Conservation (phyloP, 2,888 invertebrate species). For the Hemaris fuciformis region DNA sequence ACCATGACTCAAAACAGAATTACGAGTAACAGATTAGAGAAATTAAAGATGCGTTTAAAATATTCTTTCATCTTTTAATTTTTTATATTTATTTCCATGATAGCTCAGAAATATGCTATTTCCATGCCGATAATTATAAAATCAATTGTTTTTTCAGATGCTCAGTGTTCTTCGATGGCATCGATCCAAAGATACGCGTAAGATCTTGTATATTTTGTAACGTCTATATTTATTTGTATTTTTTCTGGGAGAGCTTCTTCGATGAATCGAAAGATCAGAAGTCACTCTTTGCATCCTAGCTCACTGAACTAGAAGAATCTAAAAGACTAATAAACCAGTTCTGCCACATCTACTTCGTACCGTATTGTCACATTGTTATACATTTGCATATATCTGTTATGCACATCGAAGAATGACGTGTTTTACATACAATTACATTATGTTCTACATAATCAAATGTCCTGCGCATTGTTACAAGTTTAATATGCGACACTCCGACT, state of each 20-base stretch:
- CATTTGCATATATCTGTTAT: background rate
- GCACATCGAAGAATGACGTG: background rate
- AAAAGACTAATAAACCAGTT: too few relatives aligned
- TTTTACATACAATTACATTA: slow-evolving; percentile 15
- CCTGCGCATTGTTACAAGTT: slow-evolving; percentile 11
- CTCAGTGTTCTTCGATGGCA: background rate
- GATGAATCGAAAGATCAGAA: too few relatives aligned
- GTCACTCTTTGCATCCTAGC: too few relatives aligned
- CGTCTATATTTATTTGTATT: background rate
- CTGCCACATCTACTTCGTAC: too few relatives aligned
- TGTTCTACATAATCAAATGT: slow-evolving; percentile 12
- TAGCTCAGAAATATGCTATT: too few relatives aligned
- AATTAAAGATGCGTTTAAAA: too few relatives aligned
- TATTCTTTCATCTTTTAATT: too few relatives aligned
- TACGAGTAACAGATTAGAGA: too few relatives aligned
- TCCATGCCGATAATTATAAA: background rate
- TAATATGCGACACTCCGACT: slow-evolving; percentile 1
- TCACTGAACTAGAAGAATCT: too few relatives aligned
- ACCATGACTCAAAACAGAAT: too few relatives aligned
- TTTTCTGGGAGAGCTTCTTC: too few relatives aligned
- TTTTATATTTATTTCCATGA: too few relatives aligned
- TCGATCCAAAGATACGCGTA: background rate
- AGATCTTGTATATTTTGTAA: background rate
- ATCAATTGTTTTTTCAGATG: slow-evolving; percentile 4
- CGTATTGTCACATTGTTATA: background rate